Percentiles rank a stretch among this genome's conserved stretches.
Evolutionary conservation across 2,888 invertebrate genomes (phyloP).

Genomic region (Dioctria rufipes): DNA sequence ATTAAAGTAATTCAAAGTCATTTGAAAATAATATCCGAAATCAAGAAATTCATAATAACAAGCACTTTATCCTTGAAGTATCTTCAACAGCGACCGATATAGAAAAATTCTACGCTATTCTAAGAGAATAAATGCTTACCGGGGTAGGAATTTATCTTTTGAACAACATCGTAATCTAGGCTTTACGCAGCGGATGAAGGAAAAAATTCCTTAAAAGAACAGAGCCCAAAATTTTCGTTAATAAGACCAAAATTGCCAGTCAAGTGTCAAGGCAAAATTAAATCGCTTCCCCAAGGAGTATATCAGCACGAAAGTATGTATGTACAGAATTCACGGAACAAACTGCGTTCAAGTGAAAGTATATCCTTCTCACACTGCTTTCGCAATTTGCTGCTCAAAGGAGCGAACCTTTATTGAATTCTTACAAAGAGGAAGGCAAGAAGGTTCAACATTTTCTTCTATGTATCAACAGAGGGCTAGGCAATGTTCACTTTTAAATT

Average conservation of each 20-base stretch:
- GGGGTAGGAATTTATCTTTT: not conserved
- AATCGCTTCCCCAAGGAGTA: slow-evolving; percentile 37
- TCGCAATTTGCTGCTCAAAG: slow-evolving; percentile 12
- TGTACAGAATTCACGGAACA: slow-evolving; percentile 9
- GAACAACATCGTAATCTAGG: not conserved
- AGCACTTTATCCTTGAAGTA: not conserved
- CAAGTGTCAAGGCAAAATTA: slow-evolving; percentile 41
- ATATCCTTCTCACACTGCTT: not conserved
- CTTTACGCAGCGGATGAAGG: not conserved
- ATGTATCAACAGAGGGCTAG: not conserved
- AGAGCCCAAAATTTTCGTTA: slow-evolving; percentile 25
- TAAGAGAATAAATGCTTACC: not conserved
- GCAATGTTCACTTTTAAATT: slow-evolving; percentile 11
- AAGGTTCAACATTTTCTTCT: not conserved
- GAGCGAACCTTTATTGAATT: slow-evolving; percentile 22
- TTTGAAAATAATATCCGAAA: too few relatives aligned
- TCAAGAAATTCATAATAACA: too few relatives aligned
- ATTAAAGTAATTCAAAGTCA: too few relatives aligned
- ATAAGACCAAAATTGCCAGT: slow-evolving; percentile 40
- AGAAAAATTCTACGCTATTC: not conserved
- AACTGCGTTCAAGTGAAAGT: slow-evolving; percentile 7
- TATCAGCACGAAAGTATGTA: slow-evolving; percentile 1
- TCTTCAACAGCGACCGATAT: not conserved
- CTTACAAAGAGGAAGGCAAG: not conserved
- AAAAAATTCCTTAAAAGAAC: not conserved